Evolutionary conservation across 2,113 vertebrate species (phyloP).

Genomic region (Paraplagusia blochii): DNA sequence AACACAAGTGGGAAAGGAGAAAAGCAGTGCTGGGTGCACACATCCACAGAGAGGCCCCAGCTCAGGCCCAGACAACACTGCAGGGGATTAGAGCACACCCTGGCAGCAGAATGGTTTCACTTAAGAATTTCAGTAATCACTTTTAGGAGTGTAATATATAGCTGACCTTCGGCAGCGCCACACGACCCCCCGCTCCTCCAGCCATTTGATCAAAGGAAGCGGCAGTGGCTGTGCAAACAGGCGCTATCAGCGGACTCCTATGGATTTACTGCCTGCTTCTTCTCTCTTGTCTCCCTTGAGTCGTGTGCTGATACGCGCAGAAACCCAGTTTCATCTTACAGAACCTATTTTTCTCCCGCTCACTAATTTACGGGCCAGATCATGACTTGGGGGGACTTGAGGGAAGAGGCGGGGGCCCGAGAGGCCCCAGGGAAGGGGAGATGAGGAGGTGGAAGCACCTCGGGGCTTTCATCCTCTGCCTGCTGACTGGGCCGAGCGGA

Average conservation of each 20-base stretch:
- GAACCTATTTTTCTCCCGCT: slow-evolving; percentile 69
- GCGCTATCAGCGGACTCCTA: slow-evolving; percentile 78
- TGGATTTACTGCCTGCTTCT: slow-evolving; percentile 82
- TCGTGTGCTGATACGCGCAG: slow-evolving; percentile 72
- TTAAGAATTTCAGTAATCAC: slow-evolving; percentile 86
- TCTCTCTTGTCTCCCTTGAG: slow-evolving; percentile 78
- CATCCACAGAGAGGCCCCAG: slow-evolving; percentile 73
- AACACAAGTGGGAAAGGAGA: slow-evolving; percentile 74
- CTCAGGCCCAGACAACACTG: slow-evolving; percentile 74
- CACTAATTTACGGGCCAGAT: slow-evolving; percentile 73
- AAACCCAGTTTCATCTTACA: slow-evolving; percentile 77
- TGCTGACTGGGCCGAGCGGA: slow-evolving; percentile 51
- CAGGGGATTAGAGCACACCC: slow-evolving; percentile 81
- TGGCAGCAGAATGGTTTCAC: slow-evolving; percentile 83
- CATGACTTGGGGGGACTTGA: slow-evolving; percentile 58
- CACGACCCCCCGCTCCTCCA: slow-evolving; percentile 79
- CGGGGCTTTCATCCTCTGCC: slow-evolving; percentile 51
- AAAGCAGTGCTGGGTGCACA: slow-evolving; percentile 58
- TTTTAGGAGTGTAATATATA: slow-evolving; percentile 87
- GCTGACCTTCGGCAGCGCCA: slow-evolving; percentile 82
- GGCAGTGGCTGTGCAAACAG: slow-evolving; percentile 79
- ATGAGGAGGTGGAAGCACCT: slow-evolving; percentile 41
- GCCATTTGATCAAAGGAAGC: slow-evolving; percentile 81
- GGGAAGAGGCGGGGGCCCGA: slow-evolving; percentile 14
- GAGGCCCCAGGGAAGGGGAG: slow-evolving; percentile 41